Percentiles rank a stretch among this genome's conserved stretches.
phyloP scores from a whole-genome alignment of 2,888 invertebrate species.

The Drosophila borealis region DNA sequence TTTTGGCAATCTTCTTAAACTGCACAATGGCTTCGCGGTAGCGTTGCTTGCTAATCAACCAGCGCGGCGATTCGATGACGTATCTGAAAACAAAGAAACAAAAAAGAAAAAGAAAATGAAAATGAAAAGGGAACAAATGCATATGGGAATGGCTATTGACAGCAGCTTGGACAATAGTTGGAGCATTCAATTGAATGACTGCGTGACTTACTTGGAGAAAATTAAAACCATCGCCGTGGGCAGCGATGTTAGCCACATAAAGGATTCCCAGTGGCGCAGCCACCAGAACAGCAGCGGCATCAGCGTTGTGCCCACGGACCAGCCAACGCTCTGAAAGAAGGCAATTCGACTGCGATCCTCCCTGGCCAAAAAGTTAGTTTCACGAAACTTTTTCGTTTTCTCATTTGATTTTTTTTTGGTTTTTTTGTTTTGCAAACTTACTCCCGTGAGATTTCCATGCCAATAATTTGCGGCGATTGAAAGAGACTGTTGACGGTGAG shows the following conservation, averaged over 20 bases:
- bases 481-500: constrained; percentile 85
- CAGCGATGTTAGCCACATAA: constrained; percentile 85
- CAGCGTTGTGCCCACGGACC: constrained; percentile 86
- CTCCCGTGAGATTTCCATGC: constrained; percentile 86
- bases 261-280: constrained; percentile 85
- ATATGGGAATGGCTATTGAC: constrained; percentile 5
- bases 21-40: constrained; percentile 85
- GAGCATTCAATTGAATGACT: constrained; percentile 51
- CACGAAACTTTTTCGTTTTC: constrained; percentile 28
- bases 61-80: constrained; percentile 88
- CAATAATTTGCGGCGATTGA: constrained; percentile 86
- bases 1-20: constrained; percentile 86
- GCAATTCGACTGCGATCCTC: constrained; percentile 86
- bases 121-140: background rate
- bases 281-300: constrained; percentile 86
- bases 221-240: constrained; percentile 85
- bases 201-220: constrained; percentile 84
- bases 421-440: constrained; percentile 71
- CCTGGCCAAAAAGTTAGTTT: constrained; percentile 67
- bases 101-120: background rate
- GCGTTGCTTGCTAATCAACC: constrained; percentile 87
- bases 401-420: constrained; percentile 5
- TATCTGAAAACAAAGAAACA: constrained; percentile 83
- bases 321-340: constrained; percentile 86
- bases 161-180: constrained; percentile 18